Evolutionary conservation across 2,888 invertebrate genomes (phyloP).

Genomic region (Phrixothrix hirtus): DNA sequence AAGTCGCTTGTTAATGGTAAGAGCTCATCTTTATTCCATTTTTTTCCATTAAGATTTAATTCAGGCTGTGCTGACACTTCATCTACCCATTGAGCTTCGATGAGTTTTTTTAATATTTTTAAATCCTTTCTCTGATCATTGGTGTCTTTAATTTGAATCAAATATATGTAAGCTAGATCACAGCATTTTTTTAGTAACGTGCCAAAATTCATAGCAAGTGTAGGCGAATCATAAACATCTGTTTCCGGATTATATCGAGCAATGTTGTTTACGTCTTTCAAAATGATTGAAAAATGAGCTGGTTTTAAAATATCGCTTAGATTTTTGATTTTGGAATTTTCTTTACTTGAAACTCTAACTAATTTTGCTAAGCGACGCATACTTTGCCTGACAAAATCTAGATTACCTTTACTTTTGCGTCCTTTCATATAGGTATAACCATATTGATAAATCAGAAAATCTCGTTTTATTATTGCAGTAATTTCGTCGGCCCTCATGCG

Average conservation of each 20-base stretch:
- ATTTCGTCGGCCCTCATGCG: slow-evolving; percentile 16
- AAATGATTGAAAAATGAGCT: slow-evolving; percentile 28
- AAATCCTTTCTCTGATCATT: slow-evolving; percentile 30
- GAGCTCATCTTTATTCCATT: slow-evolving; percentile 39
- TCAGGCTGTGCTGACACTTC: too few species aligned
- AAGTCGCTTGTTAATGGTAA: slow-evolving; percentile 34
- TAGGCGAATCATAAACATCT: slow-evolving; percentile 35
- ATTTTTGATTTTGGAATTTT: slow-evolving; percentile 24
- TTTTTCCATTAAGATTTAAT: slow-evolving; percentile 35
- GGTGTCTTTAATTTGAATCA: slow-evolving; percentile 31
- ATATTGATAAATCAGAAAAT: slow-evolving; percentile 29
- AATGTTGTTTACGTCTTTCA: slow-evolving; percentile 32
- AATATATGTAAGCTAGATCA: slow-evolving; percentile 33
- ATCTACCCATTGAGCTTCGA: slow-evolving; percentile 37
- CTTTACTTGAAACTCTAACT: slow-evolving; percentile 16
- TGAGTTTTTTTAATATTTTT: slow-evolving; percentile 36
- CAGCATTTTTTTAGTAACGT: too few species aligned
- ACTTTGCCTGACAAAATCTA: slow-evolving; percentile 32
- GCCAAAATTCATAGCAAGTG: too few species aligned
- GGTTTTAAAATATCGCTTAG: slow-evolving; percentile 33
- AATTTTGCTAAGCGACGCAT: slow-evolving; percentile 31
- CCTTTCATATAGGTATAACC: slow-evolving; percentile 34
- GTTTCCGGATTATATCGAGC: slow-evolving; percentile 33
- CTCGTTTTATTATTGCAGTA: slow-evolving; percentile 6
- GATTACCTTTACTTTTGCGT: slow-evolving; percentile 33